Base-by-base conservation (phyloP, 2,113 vertebrate species). In the Leptosomus discolor region DNA sequence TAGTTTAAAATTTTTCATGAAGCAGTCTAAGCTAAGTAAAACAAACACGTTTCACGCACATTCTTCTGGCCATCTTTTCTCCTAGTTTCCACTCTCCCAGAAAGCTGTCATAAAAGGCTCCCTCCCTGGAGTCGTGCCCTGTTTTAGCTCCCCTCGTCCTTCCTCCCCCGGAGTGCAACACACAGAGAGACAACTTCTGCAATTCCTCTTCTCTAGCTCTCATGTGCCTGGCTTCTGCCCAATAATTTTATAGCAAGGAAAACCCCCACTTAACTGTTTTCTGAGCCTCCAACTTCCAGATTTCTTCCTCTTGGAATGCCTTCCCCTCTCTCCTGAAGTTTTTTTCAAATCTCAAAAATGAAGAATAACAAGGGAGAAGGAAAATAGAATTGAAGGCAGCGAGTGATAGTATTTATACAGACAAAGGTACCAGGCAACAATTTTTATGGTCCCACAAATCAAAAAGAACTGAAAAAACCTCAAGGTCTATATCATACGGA, bases 81-180 rank as follows among this genome's bases (percentile, higher is more conserved):
- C 58, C 56, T 70, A 57, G 56, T 70, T 97, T 91, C 83, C 73
- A 94, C 80, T 92, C 76, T 94, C 89, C 43, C 73, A 84, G 84
- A 94, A 94, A 95, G 73, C 94, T 96, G 89, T 96, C 91, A 94
- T 77, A 92, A 95, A 92, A 91, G 89, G 63, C 68, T 96, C 86
- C 37, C 69, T 94, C 84, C 91, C 87, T 92, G 86, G 93, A 95
- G 83, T 91, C 8, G 0, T 94, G 95, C 89, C 93, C 91, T 96
- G 93, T 60, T 92, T 95, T 91, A 92, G 68, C 69, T 95, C 41
- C 64, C 37, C 75, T 94, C 17, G 2, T 95, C 88, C 89, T 89
- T 74, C 91, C 80, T 96, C 80, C 89, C 60, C 71, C 73, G 87
- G 89, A 94, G 60, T 81, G 88, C 86, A 91, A 84, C 54, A 91